Conservation (phyloP, 2,888 invertebrate genomes). For the Stramonita haemastoma region DNA sequence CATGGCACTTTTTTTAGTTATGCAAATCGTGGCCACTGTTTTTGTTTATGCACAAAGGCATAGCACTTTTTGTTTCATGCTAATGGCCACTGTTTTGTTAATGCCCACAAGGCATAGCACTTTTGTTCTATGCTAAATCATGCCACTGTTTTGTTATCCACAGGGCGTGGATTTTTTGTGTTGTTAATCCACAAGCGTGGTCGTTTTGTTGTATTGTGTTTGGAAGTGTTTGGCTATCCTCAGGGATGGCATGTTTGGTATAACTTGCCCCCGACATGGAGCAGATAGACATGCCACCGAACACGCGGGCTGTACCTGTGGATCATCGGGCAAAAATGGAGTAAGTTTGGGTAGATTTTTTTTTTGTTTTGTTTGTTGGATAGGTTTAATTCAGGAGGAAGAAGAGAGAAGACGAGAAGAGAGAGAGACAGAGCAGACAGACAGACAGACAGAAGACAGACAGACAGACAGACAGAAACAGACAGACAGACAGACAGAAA, state of each 20-base stretch:
- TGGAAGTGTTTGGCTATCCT: background rate
- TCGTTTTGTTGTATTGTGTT: background rate
- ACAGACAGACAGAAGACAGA: background rate
- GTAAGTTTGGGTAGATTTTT: background rate
- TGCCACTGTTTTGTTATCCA: background rate
- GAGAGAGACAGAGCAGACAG: background rate
- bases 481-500: background rate
- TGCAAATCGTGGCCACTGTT: background rate
- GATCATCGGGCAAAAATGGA: slow-evolving; percentile 19
- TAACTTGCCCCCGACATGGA: slow-evolving; percentile 30
- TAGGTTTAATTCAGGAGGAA: background rate
- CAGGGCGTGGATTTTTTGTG: background rate
- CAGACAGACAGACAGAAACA: background rate
- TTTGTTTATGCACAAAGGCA: background rate
- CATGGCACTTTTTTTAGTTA: background rate
- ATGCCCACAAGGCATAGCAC: background rate
- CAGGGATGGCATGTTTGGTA: slow-evolving; percentile 37
- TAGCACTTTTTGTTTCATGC: background rate
- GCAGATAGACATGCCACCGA: background rate
- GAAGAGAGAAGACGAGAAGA: background rate
- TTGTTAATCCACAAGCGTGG: background rate
- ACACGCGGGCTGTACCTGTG: slow-evolving; percentile 25
- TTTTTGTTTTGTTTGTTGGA: background rate
- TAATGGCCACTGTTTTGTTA: background rate
- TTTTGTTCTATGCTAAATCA: too few species aligned